Base-by-base conservation (phyloP, 2,113 vertebrate species). In the Cynoglossus semilaevis region DNA sequence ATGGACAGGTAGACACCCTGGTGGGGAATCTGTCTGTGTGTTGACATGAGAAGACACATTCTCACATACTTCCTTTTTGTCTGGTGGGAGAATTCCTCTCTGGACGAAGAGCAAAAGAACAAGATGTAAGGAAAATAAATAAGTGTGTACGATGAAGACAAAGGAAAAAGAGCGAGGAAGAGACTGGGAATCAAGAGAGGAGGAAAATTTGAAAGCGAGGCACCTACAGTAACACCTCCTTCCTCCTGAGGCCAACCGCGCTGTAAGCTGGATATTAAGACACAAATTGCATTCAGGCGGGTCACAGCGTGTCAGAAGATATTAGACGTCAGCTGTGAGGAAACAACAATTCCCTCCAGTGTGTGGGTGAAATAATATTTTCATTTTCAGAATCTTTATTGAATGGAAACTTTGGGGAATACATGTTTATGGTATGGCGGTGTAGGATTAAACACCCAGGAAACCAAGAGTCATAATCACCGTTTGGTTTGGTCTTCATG, bases 311-410 rank as follows among this genome's bases (percentile, higher is more conserved):
- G 94, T 96, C 96, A 97, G 89, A 94, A 94, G 93, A 96, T 97
- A 98, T 96, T 96, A 97, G 91, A 94, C 88, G 90, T 91, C 93
- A 93, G 93, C 93, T 91, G 92, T 91, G 93, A 95, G 89, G 91
- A 94, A 96, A 96, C 93, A 97, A 97, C 94, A 94, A 95, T 93
- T 95, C 95, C 95, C 94, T 96, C 95, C 93, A 95, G 94, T 91
- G 91, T 90, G 92, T 90, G 90, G 92, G 92, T 29, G 94, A 95
- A 93, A 96, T 93, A 95, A 96, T 96, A 97, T 97, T 97, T 97
- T 97, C 94, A 96, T 97, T 96, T 95, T 93, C 92, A 88, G 90
- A 89, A 67, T 72, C 93, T 94, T 95, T 95, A 98, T 97, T 98
- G 94, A 96, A 96, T 92, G 91, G 91, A 94, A 97, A 97, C 95